A percentile compares a stretch with the other conserved stretches of the same genome.
Conservation (phyloP, 1,140 invertebrate genomes). For the Drosophila melanogaster region Release_6_plus_ISO1_MT NC_004354.4:17536001-17536500, state of each 20-base stretch:
- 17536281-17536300: conserved; percentile 52
- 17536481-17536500: conserved; percentile 19
- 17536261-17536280: conserved; percentile 26
- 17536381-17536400: too few relatives aligned
- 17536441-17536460: conserved; percentile 33
- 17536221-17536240: conserved; percentile 1
- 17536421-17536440: conserved; percentile 15
- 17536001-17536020: conserved; percentile 56
- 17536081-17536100: conserved; percentile 36
- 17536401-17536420: too few relatives aligned
- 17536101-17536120: background rate
- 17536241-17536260: conserved; percentile 38
- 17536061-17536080: conserved; percentile 65
- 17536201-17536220: conserved; percentile 26
- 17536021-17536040: conserved; percentile 62
- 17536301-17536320: conserved; percentile 52
- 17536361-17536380: too few relatives aligned
- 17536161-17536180: background rate
- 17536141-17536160: background rate
- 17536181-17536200: conserved; percentile 37
- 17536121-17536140: background rate
- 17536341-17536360: background rate
- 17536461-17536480: conserved; percentile 22
- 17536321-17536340: conserved; percentile 4
- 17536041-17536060: conserved; percentile 81